Base-by-base conservation (phyloP, 1,140 invertebrate species). In the Drosophila kohkoa region DNA sequence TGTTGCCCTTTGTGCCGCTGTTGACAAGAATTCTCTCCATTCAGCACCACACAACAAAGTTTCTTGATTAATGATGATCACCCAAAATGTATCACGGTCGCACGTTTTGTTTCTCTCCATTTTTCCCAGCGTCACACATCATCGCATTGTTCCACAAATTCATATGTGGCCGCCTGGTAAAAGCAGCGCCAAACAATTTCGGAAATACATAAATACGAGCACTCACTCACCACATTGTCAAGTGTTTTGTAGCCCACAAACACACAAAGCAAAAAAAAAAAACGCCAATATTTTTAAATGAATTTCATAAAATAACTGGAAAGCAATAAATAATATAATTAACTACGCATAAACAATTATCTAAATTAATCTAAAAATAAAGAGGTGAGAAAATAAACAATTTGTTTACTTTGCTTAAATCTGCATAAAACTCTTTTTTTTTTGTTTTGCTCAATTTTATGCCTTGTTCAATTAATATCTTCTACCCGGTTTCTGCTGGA, bases 51-150 rank as follows among this genome's bases (percentile, higher is more conserved):
- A 45, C 41, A 54, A 45, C 25, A 35, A 35, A 41, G 45, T 32
- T n/a, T 16, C 38, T 66, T 76, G 73, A 76, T 72, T 72, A 49
- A 76, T 76, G 68, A 72, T 72, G 74, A 72, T 72, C 54, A 60
- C 48, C 55, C n/a, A 32, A 51, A 64, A 38, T 25, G 20, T 25
- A 48, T 64, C 58, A 71, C 59, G 60, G 60, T 20, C 55, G 41
- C 71, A 76, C 62, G 74, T 72, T 60, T 75, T 52, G 32, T 62
- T 64, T 58, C 46, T 52, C n/a, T 16, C 54, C 41, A 3, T 35
- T 58, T 63, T 73, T 49, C 41, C 63, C 41, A 46, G 13, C 30
- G 38, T 16, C 32, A 1, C 13, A 25, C 20, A 25, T 25, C 3
- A 7, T 38, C 20, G 38, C 11, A 60, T 65, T 60, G 46, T 66